Evolutionary conservation across 2,888 invertebrate genomes (phyloP), one percentile per base, ranked within the genome.

Genomic region (Geophilus truncorum): DNA sequence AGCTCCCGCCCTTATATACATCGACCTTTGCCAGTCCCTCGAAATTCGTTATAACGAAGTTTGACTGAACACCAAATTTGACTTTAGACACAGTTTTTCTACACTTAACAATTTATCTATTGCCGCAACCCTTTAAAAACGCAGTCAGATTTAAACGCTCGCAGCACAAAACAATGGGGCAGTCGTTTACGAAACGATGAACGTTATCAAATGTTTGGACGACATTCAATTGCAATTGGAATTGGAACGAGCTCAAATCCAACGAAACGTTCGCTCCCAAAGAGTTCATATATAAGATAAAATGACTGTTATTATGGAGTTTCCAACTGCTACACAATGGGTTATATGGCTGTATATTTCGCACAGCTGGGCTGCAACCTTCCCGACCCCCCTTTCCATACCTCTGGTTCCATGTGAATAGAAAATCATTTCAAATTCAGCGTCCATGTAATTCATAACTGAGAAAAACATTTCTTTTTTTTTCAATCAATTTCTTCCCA

Each of bases 311-410:
- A 70, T 70, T 70, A 70, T 70, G 12, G 70, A 25, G 70, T 70
- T 70, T 70, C 70, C 70, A 70, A 70, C 70, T 70, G 70, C 70
- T 70, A 70, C 70, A 70, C 70, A 70, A 70, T 70, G 70, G 70
- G 25, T 70, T 25, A 70, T 28, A 70, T n/a, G 70, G 28, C 70
- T 70, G 70, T 70, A 70, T 70, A 70, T 70, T 70, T 70, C 70
- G 70, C 70, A 28, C 70, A 70, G 70, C 70, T 70, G 70, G 51
- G 6, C 70, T 6, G 70, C 70, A 70, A 70, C 70, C 25, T 5
- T 18, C 51, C 18, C 18, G n/a, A n/a, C n/a, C 51, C 18, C n/a
- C 5, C 5, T 21, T 18, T 32, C 32, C 32, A 4, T 4, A 32
- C 45, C 45, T 4, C 23, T 6, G 0, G 57, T 25, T 70, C 70